A percentile compares a stretch with the other conserved stretches of the same genome.
These are phyloP conservation scores for Lasioglossum figueresi DNA, from an alignment of 2,888 invertebrate genomes.

Conservation along the genomic window DNA sequence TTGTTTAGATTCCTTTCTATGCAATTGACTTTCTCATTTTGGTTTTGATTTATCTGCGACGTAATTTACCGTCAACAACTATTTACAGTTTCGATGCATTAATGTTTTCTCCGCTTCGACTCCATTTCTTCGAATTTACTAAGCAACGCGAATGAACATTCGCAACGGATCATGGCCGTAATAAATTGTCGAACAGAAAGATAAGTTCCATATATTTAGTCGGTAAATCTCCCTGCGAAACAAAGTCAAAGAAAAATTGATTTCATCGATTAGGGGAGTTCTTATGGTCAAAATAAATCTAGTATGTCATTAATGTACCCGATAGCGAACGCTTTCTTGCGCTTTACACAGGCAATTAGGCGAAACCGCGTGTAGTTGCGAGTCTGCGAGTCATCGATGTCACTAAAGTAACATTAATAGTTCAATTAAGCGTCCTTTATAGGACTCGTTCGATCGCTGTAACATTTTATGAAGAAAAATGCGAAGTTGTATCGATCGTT, in stretches of 20 bases:
- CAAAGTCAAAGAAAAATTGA: not conserved
- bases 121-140: not conserved
- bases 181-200: too few relatives aligned
- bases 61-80: not conserved
- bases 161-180: not conserved
- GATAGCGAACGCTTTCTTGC: not conserved
- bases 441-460: not conserved
- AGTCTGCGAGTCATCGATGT: not conserved
- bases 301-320: not conserved
- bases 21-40: not conserved
- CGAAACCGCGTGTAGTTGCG: not conserved
- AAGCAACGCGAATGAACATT: not conserved
- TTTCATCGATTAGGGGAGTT: not conserved
- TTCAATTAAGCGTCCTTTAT: constrained; percentile 5
- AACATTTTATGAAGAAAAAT: constrained; percentile 1
- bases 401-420: not conserved
- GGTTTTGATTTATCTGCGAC: not conserved
- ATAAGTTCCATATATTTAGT: not conserved
- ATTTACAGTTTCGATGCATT: not conserved
- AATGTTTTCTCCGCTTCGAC: not conserved
- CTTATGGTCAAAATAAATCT: not conserved
- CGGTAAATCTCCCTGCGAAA: not conserved
- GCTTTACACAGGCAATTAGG: not conserved
- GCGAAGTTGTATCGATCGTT: not conserved
- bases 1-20: not conserved